Base-by-base conservation (phyloP, 23 tunicate genomes). In the Styela clava region DNA sequence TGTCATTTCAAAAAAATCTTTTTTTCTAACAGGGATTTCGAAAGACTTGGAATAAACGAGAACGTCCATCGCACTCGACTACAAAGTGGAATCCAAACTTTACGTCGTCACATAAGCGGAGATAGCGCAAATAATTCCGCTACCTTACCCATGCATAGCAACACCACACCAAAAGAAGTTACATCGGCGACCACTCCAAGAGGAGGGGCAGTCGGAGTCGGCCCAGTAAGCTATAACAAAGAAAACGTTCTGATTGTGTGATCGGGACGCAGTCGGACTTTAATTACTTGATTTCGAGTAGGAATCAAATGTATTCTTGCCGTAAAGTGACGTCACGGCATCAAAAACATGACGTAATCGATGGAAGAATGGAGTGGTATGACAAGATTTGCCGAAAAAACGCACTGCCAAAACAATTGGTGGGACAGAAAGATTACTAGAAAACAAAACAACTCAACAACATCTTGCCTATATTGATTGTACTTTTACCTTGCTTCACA, bases 11-110 rank as follows among this genome's bases (percentile, higher is more conserved):
- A n/a, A n/a, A n/a, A n/a, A n/a, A n/a, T n/a, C n/a, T n/a, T n/a
- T n/a, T n/a, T n/a, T n/a, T n/a, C n/a, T n/a, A n/a, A n/a, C 28
- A 90, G 95, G 73, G 95, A 90, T 51, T 71, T 90, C 3, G 95
- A 90, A 63, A 79, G 95, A 5, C 77, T 90, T 18, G 95, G 89
- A 29, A 81, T 90, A 64, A 71, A 76, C 2, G 73, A 84, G 33
- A 77, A 88, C 12, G 85, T 34, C 28, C 95, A 90, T 69, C 95
- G 79, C 31, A 85, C 35, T 51, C 79, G 89, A 52, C 78, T 90
- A 5, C 89, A 85, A 34, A 85, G 85, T 69, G 95, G 95, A 22
- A 73, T 90, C 2, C 86, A 90, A 35, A 90, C 90, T 31, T 56
- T 90, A 2, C 89, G 93, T 3, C 79, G 80, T 9, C 85, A 83